phyloP scores from a whole-genome alignment of 92 coral and sea anemone genomes.

The Palythoa grandiflora region DNA sequence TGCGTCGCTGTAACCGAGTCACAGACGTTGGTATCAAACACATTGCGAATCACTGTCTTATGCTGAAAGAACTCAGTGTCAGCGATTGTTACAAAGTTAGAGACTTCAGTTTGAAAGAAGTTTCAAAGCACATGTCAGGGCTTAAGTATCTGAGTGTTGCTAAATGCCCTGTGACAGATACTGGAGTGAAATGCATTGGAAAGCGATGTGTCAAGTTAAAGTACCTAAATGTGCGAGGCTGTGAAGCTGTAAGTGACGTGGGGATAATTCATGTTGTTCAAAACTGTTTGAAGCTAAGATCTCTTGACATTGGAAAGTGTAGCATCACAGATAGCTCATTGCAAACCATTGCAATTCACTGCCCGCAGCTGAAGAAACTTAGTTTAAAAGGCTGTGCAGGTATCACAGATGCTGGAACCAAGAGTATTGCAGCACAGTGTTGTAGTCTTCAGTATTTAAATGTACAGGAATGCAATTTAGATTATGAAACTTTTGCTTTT shows the following conservation, averaged over 20 bases:
- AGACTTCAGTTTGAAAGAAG: slow-evolving; percentile 94
- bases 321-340: slow-evolving; percentile 91
- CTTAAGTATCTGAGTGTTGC: slow-evolving; percentile 96
- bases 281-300: slow-evolving; percentile 93
- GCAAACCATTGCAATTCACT: slow-evolving; percentile 93
- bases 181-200: slow-evolving; percentile 95
- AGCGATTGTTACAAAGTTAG: slow-evolving; percentile 97
- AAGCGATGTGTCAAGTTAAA: slow-evolving; percentile 90
- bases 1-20: slow-evolving; percentile 89
- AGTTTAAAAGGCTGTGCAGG: slow-evolving; percentile 88
- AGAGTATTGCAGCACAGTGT: slow-evolving; percentile 91
- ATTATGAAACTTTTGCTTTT: slow-evolving; percentile 84
- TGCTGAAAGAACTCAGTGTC: slow-evolving; percentile 88
- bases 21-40: slow-evolving; percentile 98
- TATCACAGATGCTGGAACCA: slow-evolving; percentile 84
- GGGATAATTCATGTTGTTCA: slow-evolving; percentile 93
- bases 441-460: slow-evolving; percentile 93
- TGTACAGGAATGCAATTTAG: slow-evolving; percentile 92
- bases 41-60: slow-evolving; percentile 83
- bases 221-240: slow-evolving; percentile 93
- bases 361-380: slow-evolving; percentile 97
- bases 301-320: slow-evolving; percentile 96
- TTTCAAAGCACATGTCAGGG: slow-evolving; percentile 77
- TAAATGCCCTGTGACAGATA: slow-evolving; percentile 93
- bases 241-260: slow-evolving; percentile 89